Evolutionary conservation across 2,888 invertebrate species (phyloP), one percentile per base, ranked within the genome.

Genomic region (Piscicola geometra): DNA sequence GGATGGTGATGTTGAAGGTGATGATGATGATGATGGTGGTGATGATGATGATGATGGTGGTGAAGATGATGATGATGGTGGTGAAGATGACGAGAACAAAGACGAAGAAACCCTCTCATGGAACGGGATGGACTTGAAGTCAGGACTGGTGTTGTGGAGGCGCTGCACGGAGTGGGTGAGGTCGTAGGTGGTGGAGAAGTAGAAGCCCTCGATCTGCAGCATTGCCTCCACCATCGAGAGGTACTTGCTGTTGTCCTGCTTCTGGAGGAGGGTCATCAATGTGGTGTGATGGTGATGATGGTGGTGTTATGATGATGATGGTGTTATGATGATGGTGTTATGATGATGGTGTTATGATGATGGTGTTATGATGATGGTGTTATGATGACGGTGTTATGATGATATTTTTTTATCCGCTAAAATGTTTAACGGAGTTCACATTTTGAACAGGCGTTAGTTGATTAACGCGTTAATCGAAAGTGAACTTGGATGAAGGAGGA

Each of bases 111-210:
- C 86, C 79, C 86, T 80, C 78, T 87, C 86, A 81, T 84, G 84
- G 1, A 87, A 80, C 9, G 85, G 81, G 81, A 85, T 83, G 88
- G 91, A 89, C 79, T 91, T 88, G 84, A 93, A 94, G 80, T 93
- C 93, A 0, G 92, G 91, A 0, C 91, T 89, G 75, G 92, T 92
- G 75, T 91, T 91, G 76, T 82, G 77, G 79, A 95, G 87, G 79
- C 94, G 88, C 85, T 99, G 97, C 84, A 94, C 88, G 0, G 93
- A 90, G 85, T 96, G 95, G 33, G 94, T 93, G 75, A 99, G 86
- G 86, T 99, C 98, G 83, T 93, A 94, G 0, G 92, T 91, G 82
- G 94, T 93, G 25, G 95, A 96, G 87, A 93, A 98, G 87, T 96
- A 99, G 81, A 93, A 92, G 81, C 90, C 90, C 0, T 94, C 93